phyloP scores from a whole-genome alignment of 2,113 vertebrate genomes.

The Orthonyx spaldingii region DNA sequence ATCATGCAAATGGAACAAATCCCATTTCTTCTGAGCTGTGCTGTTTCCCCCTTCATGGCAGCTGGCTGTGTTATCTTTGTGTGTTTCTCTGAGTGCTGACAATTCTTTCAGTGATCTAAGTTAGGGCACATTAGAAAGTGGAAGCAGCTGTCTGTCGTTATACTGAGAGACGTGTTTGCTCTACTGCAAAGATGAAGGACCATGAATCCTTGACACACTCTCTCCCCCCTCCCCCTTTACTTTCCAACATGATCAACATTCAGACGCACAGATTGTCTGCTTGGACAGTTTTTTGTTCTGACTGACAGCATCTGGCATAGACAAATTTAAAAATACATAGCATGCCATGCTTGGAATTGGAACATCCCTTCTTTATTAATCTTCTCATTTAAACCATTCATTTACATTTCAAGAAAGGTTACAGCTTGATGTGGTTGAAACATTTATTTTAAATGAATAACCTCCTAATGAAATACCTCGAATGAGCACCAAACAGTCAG shows the following conservation, averaged over 20 bases:
- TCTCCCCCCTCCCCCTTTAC: slow-evolving; percentile 76
- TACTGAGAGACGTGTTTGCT: slow-evolving; percentile 98
- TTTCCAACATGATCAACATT: slow-evolving; percentile 94
- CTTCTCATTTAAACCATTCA: slow-evolving; percentile 79
- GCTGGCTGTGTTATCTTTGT: slow-evolving; percentile 98
- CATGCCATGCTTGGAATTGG: slow-evolving; percentile 79
- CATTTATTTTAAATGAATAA: slow-evolving; percentile 78
- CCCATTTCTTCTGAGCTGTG: slow-evolving; percentile 86
- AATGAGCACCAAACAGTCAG: slow-evolving; percentile 72
- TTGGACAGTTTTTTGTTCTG: slow-evolving; percentile 90
- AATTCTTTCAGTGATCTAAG: slow-evolving; percentile 98
- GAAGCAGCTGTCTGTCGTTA: slow-evolving; percentile 99
- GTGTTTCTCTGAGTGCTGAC: slow-evolving; percentile 95
- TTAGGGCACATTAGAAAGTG: slow-evolving; percentile 98
- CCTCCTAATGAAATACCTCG: slow-evolving; percentile 77
- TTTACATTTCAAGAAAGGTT: slow-evolving; percentile 83
- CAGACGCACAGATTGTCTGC: slow-evolving; percentile 96
- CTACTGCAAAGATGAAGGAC: slow-evolving; percentile 99
- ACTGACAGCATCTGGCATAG: slow-evolving; percentile 96
- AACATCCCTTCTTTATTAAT: slow-evolving; percentile 82
- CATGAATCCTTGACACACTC: slow-evolving; percentile 98
- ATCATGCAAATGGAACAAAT: slow-evolving; percentile 89
- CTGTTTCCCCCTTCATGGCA: slow-evolving; percentile 86
- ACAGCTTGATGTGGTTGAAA: slow-evolving; percentile 75
- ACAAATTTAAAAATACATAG: slow-evolving; percentile 87